These are phyloP conservation scores for Coenonympha arcania DNA, from an alignment of 2,888 invertebrate species.

Conservation along the genomic window DNA sequence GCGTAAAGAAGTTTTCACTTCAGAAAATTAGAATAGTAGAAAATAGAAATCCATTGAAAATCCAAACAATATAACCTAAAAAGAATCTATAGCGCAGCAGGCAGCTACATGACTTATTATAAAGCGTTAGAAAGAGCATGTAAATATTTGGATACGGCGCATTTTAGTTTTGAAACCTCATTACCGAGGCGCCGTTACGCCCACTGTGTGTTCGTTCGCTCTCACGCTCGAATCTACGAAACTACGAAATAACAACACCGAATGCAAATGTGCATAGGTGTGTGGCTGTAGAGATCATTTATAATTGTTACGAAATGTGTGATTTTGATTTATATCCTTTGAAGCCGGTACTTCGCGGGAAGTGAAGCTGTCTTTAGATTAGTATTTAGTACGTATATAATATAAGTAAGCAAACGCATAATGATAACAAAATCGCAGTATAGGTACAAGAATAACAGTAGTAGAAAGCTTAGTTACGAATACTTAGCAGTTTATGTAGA, in stretches of 20 bases:
- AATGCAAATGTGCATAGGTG: conserved; percentile 9
- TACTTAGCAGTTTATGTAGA: no score
- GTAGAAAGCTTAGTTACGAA: no score
- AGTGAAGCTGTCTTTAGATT: no score
- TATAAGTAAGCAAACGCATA: no score
- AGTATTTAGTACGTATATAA: no score
- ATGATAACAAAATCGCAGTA: no score
- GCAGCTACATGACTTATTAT: neutral
- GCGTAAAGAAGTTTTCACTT: no score
- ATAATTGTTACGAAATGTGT: conserved; percentile 2
- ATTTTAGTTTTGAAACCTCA: conserved; percentile 1
- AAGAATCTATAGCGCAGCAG: neutral
- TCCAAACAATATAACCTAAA: neutral
- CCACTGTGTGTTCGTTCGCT: neutral
- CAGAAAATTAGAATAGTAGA: no score
- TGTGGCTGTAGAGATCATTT: neutral
- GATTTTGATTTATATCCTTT: conserved; percentile 2
- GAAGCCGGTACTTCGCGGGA: neutral
- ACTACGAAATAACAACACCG: conserved; percentile 4
- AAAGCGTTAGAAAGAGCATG: neutral
- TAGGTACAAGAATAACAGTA: no score
- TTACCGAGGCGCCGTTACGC: conserved; percentile 6
- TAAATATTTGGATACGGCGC: neutral
- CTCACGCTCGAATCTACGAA: neutral
- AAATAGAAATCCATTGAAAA: neutral